Base-by-base conservation (phyloP, 2,113 vertebrate genomes). In the Paedocypris sp. region DNA sequence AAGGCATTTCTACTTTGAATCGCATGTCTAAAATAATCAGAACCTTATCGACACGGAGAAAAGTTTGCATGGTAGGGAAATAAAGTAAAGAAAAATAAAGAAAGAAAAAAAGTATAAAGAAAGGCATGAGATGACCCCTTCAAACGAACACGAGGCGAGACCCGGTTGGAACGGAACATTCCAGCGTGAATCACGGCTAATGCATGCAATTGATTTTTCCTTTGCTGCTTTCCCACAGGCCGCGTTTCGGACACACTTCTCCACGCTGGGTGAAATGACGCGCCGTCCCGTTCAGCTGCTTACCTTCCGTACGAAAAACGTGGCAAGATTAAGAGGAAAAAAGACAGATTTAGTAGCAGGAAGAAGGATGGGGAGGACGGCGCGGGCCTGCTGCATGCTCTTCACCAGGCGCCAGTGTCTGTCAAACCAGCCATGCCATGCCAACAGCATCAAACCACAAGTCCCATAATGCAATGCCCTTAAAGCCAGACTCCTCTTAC, bases 401-500 rank as follows among this genome's bases (percentile, higher is more conserved):
- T 64, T 68, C 28, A 66, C 50, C 46, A 57, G 75, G 64, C 71
- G 62, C 67, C n/a, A n/a, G n/a, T n/a, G n/a, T n/a, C n/a, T n/a
- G n/a, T n/a, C n/a, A n/a, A n/a, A n/a, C 71, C 56, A 43, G 68
- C 64, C 84, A 83, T 85, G 84, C 82, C 82, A 74, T 79, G 80
- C 75, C 62, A 74, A 79, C 62, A 49, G n/a, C 13, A 43, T 62
- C 56, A 61, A 50, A 73, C 50, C 59, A 65, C 50, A 52, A 41
- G 3, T 66, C 62, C 64, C 54, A 74, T 47, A 57, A 68, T 75
- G 62, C 68, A 71, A 13, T 52, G 50, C 49, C 25, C 28, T 9
- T 31, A 47, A 35, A 36, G 42, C 38, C 36, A 18, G 12, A 33
- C 41, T 16, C 23, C 23, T 61, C 9, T 50, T 33, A 20, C 18